phyloP scores from a whole-genome alignment of 2,113 vertebrate species.

The Miniopterus natalensis region DNA sequence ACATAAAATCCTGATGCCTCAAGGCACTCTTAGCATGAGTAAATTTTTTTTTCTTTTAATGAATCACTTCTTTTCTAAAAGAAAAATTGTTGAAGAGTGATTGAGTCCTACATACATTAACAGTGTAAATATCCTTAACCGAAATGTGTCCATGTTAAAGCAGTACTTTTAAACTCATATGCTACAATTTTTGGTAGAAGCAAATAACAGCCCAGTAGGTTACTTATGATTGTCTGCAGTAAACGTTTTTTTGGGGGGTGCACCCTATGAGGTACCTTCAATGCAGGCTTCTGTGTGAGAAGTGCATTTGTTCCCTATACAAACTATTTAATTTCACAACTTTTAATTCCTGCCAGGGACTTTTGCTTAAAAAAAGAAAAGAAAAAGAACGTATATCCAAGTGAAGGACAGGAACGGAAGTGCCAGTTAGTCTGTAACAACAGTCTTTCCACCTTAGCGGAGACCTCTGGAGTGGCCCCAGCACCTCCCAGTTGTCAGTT shows the following conservation, averaged over 20 bases:
- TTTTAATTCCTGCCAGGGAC: background rate
- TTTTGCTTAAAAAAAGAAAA: background rate
- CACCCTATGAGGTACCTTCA: background rate
- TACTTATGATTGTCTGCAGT: background rate
- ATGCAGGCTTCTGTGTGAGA: background rate
- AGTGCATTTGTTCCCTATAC: background rate
- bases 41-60: background rate
- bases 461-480: background rate
- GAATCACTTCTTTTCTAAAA: slow-evolving; percentile 18
- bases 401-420: background rate
- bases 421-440: background rate
- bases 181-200: background rate
- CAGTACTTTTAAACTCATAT: background rate
- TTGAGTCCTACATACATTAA: slow-evolving; percentile 1
- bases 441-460: background rate
- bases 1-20: background rate
- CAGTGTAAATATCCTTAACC: background rate
- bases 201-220: background rate
- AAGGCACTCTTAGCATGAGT: background rate
- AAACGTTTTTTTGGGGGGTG: background rate
- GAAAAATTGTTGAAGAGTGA: background rate
- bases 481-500: background rate
- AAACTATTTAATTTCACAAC: background rate
- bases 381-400: background rate
- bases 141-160: background rate